phyloP scores from a whole-genome alignment of 2,113 vertebrate species.

The Amphilophus citrinellus region DNA sequence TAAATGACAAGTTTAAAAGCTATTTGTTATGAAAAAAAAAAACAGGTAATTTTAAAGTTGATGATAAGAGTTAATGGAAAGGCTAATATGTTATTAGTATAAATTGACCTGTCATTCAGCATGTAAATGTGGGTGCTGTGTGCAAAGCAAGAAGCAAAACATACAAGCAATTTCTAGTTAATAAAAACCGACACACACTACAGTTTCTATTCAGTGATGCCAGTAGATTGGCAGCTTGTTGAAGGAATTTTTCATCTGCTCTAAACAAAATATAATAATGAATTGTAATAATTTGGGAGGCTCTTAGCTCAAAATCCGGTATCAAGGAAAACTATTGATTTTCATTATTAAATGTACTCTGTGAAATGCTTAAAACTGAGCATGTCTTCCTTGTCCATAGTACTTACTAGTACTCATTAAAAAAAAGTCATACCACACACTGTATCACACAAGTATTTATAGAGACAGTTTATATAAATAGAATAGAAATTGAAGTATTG shows the following conservation, averaged over 20 bases:
- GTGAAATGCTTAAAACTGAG: not conserved
- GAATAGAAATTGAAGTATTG: not conserved
- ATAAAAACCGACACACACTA: not conserved
- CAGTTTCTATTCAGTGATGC: too few species aligned
- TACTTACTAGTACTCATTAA: not conserved
- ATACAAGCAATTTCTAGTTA: not conserved
- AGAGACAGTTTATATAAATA: not conserved
- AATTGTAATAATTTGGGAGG: too few species aligned
- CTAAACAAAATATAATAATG: too few species aligned
- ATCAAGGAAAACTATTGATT: not conserved
- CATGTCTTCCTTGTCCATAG: not conserved
- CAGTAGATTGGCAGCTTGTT: too few species aligned
- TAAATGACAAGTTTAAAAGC: not conserved
- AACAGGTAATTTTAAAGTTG: slow-evolving; percentile 1
- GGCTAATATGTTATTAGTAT: not conserved
- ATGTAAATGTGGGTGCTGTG: not conserved
- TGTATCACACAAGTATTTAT: not conserved
- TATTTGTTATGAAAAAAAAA: not conserved
- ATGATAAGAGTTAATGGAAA: not conserved
- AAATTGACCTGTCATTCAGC: not conserved
- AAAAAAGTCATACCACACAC: not conserved
- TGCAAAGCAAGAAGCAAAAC: not conserved
- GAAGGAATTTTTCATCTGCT: too few species aligned
- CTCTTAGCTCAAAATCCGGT: not conserved
- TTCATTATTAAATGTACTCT: not conserved